These are phyloP conservation scores for Echinarachnius parma DNA, from an alignment of 53 echinoderm and acorn worm species.

Conservation along the genomic window DNA sequence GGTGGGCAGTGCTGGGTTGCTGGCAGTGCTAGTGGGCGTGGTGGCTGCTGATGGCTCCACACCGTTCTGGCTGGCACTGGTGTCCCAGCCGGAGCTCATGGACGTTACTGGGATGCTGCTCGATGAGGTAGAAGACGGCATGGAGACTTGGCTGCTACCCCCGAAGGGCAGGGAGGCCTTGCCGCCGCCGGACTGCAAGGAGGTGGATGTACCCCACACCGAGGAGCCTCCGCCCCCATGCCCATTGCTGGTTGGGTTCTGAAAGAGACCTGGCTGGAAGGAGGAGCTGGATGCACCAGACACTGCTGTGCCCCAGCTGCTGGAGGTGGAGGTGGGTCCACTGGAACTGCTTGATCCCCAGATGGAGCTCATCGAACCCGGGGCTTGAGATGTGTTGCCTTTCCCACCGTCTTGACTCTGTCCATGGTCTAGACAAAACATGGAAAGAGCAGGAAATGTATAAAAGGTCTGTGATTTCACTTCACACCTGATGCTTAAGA, in stretches of 20 bases:
- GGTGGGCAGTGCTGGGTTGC: slow-evolving; percentile 29
- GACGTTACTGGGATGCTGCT: slow-evolving; percentile 40
- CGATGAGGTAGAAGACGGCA: slow-evolving; percentile 37
- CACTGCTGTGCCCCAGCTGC: slow-evolving; percentile 60
- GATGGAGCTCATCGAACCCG: slow-evolving; percentile 52
- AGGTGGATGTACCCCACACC: slow-evolving; percentile 41
- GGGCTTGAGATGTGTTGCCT: slow-evolving; percentile 35
- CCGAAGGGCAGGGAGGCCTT: slow-evolving; percentile 24
- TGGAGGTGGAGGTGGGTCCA: slow-evolving; percentile 30
- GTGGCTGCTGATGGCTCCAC: slow-evolving; percentile 5
- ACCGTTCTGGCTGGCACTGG: slow-evolving; percentile 46
- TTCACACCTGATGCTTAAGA: too few species aligned
- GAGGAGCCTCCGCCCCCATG: slow-evolving; percentile 42
- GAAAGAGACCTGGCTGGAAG: slow-evolving; percentile 53
- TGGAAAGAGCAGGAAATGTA: too few species aligned
- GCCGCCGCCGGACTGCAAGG: slow-evolving; percentile 24
- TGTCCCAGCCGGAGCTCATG: slow-evolving; percentile 47
- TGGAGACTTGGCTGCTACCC: slow-evolving; percentile 21
- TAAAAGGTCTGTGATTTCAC: slow-evolving; percentile 1
- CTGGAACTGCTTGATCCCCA: slow-evolving; percentile 39
- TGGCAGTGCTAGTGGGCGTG: slow-evolving; percentile 11
- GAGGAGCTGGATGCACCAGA: slow-evolving; percentile 15
- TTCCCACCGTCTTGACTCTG: slow-evolving; percentile 42
- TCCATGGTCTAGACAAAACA: slow-evolving; percentile 5
- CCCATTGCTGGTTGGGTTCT: slow-evolving; percentile 57